Conservation (phyloP, 2,888 invertebrate species). For the Sinopyrophorus schimmeli region DNA sequence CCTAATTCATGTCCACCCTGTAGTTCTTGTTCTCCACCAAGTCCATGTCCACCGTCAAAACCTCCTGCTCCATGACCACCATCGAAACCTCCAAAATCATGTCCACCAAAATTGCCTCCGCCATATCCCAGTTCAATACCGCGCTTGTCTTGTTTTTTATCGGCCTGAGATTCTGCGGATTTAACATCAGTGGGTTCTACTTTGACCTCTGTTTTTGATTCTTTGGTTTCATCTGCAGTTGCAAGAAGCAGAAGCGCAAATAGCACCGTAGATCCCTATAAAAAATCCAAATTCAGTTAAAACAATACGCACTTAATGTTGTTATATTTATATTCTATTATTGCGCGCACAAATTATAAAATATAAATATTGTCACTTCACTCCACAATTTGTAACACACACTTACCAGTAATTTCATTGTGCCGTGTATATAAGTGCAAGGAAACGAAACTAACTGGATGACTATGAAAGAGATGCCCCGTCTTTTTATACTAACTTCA, state of each 20-base stretch:
- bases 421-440: conserved; percentile 31
- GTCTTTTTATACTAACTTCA: conserved; percentile 49
- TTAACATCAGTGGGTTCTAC: conserved; percentile 52
- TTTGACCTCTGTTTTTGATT: conserved; percentile 53
- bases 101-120: conserved; percentile 46
- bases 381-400: conserved; percentile 18
- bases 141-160: conserved; percentile 76
- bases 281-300: conserved; percentile 29
- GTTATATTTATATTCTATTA: neutral
- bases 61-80: conserved; percentile 36
- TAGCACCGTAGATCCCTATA: conserved; percentile 51
- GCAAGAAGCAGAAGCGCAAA: conserved; percentile 51
- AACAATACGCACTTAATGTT: conserved; percentile 1
- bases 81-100: conserved; percentile 49
- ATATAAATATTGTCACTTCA: conserved; percentile 17
- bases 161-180: conserved; percentile 50
- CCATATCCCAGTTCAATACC: conserved; percentile 67
- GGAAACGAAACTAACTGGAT: conserved; percentile 49
- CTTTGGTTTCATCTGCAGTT: conserved; percentile 50
- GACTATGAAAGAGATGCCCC: conserved; percentile 35
- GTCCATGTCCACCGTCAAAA: conserved; percentile 36
- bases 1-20: conserved; percentile 41
- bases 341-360: neutral
- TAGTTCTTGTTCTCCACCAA: too few species aligned
- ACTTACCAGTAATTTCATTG: conserved; percentile 56